Evolutionary conservation across 2,113 vertebrate genomes (phyloP).

Genomic region (Platycercus adscitus): DNA sequence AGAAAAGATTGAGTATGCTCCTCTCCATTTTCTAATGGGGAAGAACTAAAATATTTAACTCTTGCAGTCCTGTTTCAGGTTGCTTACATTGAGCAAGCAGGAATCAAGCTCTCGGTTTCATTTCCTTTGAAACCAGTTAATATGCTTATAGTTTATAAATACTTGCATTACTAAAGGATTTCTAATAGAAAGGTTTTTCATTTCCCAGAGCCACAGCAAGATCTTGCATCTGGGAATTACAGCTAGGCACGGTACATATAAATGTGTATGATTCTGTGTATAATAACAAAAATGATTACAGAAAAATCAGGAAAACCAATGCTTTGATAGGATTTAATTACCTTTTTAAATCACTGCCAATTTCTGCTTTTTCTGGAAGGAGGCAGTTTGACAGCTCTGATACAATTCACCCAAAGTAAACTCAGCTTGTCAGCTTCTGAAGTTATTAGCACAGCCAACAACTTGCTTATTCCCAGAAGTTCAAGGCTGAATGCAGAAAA

Average conservation of each 20-base stretch:
- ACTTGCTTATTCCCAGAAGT: neutral
- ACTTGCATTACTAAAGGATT: neutral
- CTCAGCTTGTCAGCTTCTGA: neutral
- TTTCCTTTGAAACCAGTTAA: conserved; percentile 29
- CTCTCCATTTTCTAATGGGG: neutral
- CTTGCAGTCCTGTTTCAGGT: neutral
- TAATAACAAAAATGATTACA: neutral
- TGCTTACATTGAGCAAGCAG: neutral
- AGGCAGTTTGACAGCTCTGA: neutral
- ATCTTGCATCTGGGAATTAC: neutral
- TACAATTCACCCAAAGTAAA: neutral
- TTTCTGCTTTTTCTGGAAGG: neutral
- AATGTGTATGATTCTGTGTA: neutral
- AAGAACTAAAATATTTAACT: neutral
- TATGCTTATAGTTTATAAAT: neutral
- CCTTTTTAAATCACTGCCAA: neutral
- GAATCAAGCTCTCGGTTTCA: neutral
- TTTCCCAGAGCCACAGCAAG: neutral
- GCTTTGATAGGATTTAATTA: neutral
- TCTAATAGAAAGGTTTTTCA: conserved; percentile 31
- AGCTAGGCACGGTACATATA: neutral
- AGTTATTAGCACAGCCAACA: neutral
- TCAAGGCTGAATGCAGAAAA: neutral
- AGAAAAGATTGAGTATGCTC: neutral
- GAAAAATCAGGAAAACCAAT: neutral